Percentiles rank a stretch among this genome's conserved stretches.
These are phyloP conservation scores for Peribatodes rhomboidaria DNA, from an alignment of 2,888 invertebrate species.

Conservation along the genomic window DNA sequence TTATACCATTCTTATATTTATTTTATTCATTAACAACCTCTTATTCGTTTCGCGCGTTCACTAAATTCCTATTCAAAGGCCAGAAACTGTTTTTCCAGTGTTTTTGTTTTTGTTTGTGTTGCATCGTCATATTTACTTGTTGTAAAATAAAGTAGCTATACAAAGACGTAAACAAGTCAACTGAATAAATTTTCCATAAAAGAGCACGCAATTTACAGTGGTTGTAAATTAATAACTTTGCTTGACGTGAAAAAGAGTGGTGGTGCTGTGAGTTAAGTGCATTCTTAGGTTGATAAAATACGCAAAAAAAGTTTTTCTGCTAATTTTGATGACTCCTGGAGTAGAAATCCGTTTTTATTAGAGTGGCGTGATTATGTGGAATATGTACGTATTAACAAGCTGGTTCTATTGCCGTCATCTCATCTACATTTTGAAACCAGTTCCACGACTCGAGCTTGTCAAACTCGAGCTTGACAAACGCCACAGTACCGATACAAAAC, in stretches of 20 bases:
- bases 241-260: neutral
- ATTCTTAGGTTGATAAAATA: neutral
- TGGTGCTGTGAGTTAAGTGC: slow-evolving; percentile 1
- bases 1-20: no score
- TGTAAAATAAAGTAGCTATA: neutral
- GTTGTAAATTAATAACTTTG: neutral
- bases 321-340: slow-evolving; percentile 22
- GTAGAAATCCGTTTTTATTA: slow-evolving; percentile 27
- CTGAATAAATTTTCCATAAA: slow-evolving; percentile 27
- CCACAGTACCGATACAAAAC: slow-evolving; percentile 81
- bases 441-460: slow-evolving; percentile 75
- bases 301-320: neutral
- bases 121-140: neutral
- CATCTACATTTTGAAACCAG: slow-evolving; percentile 85
- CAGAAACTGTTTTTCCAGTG: neutral
- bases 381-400: slow-evolving; percentile 64
- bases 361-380: slow-evolving; percentile 45
- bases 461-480: slow-evolving; percentile 73
- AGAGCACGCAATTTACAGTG: neutral
- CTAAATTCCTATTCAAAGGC: no score
- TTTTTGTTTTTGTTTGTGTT: slow-evolving; percentile 11
- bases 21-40: no score
- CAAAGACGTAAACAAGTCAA: slow-evolving; percentile 13
- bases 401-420: slow-evolving; percentile 81
- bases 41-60: no score